Evolutionary conservation across 1,140 invertebrate genomes (phyloP), one percentile per base, ranked within the genome.

Genomic region (Triops longicaudatus): DNA sequence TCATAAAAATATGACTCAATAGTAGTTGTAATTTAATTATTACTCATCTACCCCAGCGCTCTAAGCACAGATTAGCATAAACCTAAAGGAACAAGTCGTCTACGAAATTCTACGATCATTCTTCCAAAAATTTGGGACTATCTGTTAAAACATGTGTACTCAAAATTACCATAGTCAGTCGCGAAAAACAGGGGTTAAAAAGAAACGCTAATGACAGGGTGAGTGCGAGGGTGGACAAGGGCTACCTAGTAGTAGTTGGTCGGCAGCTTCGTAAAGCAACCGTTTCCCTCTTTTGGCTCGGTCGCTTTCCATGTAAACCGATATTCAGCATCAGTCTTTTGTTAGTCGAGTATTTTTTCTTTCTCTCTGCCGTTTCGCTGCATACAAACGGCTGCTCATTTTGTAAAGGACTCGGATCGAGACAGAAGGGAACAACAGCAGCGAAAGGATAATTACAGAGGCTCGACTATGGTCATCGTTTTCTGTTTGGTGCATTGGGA

Each of bases 391-490:
- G 50, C 50, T 63, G 50, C 50, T 63, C 50, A 63, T 63, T 63
- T 63, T 17, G 50, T 63, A 63, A 63, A 37, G 31, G 2, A 14
- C 50, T n/a, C 14, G 1, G 50, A 63, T 63, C 50, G 22, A 63
- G 50, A 63, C 22, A 63, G 50, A 63, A 17, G 50, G 50, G 50
- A 63, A 63, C 50, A 63, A 22, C 50, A 63, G 50, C 50, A 63
- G 50, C 50, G 50, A 63, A 63, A 63, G 50, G 50, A 63, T 63
- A 63, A 63, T 63, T 63, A 63, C 50, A 63, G 50, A 63, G 50
- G 50, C 22, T 63, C 50, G 50, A 12, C 50, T 63, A 63, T 63
- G 50, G 50, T 63, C 50, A 63, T 37, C 31, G 50, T 63, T 17
- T 63, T n/a, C 50, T 63, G n/a, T 63, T 37, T 63, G 50, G 5